A percentile compares a stretch with the other conserved stretches of the same genome.
phyloP scores from a whole-genome alignment of 2,888 invertebrate species.

The Euplagia quadripunctaria region DNA sequence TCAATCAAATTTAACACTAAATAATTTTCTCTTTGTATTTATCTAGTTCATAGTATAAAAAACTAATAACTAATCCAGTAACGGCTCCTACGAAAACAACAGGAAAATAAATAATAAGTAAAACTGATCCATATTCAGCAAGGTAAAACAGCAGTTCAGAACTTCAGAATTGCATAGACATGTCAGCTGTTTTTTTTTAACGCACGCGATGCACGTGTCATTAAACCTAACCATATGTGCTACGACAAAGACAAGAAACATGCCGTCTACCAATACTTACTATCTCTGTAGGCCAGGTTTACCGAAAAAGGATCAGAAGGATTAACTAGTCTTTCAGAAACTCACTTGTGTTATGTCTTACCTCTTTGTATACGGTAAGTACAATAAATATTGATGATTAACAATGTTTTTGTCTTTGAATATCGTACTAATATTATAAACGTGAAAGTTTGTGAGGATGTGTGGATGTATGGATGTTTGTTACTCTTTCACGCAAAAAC shows the following conservation, averaged over 20 bases:
- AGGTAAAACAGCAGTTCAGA: too few relatives aligned
- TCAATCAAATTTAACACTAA: too few relatives aligned
- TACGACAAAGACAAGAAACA: conserved; percentile 20
- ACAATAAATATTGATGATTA: neutral
- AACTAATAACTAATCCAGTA: too few relatives aligned
- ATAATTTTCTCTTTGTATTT: too few relatives aligned
- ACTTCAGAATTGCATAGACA: neutral
- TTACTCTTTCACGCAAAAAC: too few relatives aligned
- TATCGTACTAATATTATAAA: too few relatives aligned
- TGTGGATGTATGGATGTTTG: too few relatives aligned
- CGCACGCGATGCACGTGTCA: conserved; percentile 7
- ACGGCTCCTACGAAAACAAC: neutral
- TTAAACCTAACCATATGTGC: conserved; percentile 20
- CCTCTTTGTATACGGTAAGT: conserved; percentile 4
- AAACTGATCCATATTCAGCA: neutral
- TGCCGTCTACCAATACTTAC: conserved; percentile 9
- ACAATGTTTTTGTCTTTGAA: neutral
- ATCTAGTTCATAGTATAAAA: neutral
- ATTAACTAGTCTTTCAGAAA: conserved; percentile 15
- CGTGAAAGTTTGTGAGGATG: too few relatives aligned
- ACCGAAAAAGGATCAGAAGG: conserved; percentile 16
- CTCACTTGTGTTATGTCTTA: conserved; percentile 12
- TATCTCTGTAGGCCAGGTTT: neutral
- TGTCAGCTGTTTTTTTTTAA: neutral
- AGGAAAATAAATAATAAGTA: neutral